Evolutionary conservation across 2,113 vertebrate genomes (phyloP).

Genomic region (Hippocampus abdominalis): DNA sequence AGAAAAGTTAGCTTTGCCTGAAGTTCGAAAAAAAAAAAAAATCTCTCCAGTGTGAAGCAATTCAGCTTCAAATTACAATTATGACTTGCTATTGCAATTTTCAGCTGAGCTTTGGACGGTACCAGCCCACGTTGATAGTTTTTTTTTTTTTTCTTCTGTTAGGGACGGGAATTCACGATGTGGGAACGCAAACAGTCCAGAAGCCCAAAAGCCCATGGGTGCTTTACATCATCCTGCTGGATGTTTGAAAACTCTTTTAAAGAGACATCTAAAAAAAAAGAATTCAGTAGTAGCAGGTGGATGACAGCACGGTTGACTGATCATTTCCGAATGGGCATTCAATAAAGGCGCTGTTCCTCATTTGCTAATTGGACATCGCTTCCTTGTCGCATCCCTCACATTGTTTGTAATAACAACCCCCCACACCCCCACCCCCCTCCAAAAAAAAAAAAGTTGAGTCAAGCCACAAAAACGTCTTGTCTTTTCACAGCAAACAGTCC

Average conservation of each 20-base stretch:
- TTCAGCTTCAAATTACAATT: neutral
- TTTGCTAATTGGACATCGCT: constrained; percentile 65
- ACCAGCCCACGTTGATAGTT: neutral
- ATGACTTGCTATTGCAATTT: neutral
- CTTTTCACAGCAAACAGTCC: constrained; percentile 50
- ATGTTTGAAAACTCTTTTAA: constrained; percentile 54
- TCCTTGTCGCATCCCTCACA: constrained; percentile 44
- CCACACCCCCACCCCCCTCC: constrained; percentile 11
- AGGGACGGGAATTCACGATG: neutral
- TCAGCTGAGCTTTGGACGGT: neutral
- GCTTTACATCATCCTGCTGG: constrained; percentile 37
- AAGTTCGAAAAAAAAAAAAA: neutral
- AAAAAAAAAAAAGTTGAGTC: constrained; percentile 53
- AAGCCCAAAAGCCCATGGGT: constrained; percentile 6
- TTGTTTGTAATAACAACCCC: constrained; percentile 37
- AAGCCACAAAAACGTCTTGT: constrained; percentile 51
- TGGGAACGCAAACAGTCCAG: constrained; percentile 32
- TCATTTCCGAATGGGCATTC: constrained; percentile 68
- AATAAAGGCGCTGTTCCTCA: constrained; percentile 52
- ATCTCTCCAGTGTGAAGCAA: neutral
- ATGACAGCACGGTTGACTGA: constrained; percentile 66
- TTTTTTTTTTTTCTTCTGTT: neutral
- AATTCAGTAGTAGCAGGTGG: constrained; percentile 73
- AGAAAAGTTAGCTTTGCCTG: neutral
- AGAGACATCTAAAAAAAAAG: constrained; percentile 31